Base-by-base conservation (phyloP, 2,113 vertebrate species). In the Leucosticte australis region DNA sequence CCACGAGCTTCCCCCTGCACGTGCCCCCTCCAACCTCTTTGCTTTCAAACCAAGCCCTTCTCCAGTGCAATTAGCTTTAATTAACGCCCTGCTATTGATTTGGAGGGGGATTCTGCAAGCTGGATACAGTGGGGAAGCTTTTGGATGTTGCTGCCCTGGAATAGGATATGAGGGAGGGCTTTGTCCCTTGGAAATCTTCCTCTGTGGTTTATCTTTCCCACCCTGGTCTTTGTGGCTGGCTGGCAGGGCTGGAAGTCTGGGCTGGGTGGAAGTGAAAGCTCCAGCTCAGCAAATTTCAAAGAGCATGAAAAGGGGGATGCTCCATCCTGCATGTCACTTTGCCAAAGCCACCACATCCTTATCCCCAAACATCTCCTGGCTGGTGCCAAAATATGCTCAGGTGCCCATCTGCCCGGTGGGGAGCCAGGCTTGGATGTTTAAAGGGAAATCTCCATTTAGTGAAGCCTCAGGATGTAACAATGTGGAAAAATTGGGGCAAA, bases 1-100 rank as follows among this genome's bases (percentile, higher is more conserved):
- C 68, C 17, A 0, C 0, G 0, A 79, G 18, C 55, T 91, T 69
- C 50, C 20, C n/a, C 27, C 1, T 2, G 35, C 82, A 55, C 0
- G 0, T 11, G 64, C 46, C 27, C 33, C 14, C 33, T 81, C 41
- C 35, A 11, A 4, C 22, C 44, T 16, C 10, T 44, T 17, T 23
- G 37, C 69, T 81, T 28, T 39, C 74, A 56, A 53, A 28, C 13
- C 23, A 3, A 82, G 13, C 30, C 33, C 47, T 52, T 47, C 37
- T 39, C 27, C 2, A 2, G 23, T 11, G 53, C 14, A 81, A 88
- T 68, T 31, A 20, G 18, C 79, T 57, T 37, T 59, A 73, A 84
- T 73, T 84, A 73, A 63, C n/a, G 8, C 42, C 42, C 83, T 17
- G 27, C 7, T 28, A 5, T 24, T 31, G 31, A n/a, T 12, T 27